Conservation (phyloP, 2,797 vertebrate genomes). For the Thamnophis elegans region DNA sequence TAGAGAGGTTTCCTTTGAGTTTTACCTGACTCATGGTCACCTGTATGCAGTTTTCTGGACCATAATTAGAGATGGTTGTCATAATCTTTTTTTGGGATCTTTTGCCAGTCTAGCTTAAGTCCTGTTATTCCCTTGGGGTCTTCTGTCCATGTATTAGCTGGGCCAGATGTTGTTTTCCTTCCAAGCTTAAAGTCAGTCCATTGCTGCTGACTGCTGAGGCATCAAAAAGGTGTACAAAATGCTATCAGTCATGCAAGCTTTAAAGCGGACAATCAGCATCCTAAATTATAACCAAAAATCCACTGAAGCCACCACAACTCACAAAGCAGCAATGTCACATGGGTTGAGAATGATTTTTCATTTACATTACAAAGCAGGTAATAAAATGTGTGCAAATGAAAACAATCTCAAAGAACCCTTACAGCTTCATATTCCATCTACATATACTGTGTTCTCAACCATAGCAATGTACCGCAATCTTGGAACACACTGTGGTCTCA, state of each 20-base stretch:
- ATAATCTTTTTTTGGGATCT: neutral
- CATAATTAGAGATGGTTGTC: neutral
- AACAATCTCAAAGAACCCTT: neutral
- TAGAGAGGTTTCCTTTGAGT: neutral
- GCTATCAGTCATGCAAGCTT: neutral
- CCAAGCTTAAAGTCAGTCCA: neutral
- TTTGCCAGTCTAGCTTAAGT: neutral
- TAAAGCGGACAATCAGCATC: neutral
- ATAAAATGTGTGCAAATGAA: neutral
- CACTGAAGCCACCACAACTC: neutral
- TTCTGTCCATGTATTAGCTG: neutral
- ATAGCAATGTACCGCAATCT: neutral
- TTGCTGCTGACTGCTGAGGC: neutral
- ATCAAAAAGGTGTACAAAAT: neutral
- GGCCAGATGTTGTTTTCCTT: neutral
- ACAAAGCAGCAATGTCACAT: neutral
- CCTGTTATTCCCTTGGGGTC: neutral
- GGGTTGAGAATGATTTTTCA: neutral
- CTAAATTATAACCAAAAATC: neutral
- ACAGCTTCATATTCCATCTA: neutral
- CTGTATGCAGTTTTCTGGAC: neutral
- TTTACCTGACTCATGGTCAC: neutral
- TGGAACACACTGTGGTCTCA: neutral
- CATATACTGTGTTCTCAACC: neutral
- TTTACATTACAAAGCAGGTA: neutral